These are phyloP conservation scores for Abrostola triplasia DNA, from an alignment of 2,888 invertebrate species.

Conservation along the genomic window DNA sequence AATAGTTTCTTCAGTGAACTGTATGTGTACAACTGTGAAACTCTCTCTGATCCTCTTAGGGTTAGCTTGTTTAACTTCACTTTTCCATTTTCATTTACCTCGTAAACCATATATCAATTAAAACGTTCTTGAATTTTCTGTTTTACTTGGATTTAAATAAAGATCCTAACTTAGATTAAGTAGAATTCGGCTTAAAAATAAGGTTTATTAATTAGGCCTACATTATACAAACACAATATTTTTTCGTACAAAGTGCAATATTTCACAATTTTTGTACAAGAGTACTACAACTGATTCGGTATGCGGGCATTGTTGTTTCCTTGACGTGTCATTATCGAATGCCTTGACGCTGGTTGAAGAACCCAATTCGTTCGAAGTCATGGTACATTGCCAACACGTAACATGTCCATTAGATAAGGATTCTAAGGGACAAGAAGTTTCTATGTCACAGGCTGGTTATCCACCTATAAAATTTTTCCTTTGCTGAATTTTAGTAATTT, in stretches of 20 bases:
- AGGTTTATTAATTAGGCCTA: too few relatives aligned
- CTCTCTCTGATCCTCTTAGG: background rate
- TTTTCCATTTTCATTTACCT: too few relatives aligned
- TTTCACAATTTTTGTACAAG: constrained; percentile 21
- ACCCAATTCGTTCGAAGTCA: background rate
- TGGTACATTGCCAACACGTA: constrained; percentile 8
- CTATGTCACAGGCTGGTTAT: too few relatives aligned
- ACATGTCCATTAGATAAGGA: background rate
- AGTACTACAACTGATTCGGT: constrained; percentile 14
- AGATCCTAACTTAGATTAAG: too few relatives aligned
- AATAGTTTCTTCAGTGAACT: background rate
- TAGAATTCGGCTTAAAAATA: too few relatives aligned
- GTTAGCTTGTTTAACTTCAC: too few relatives aligned
- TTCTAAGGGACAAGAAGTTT: background rate
- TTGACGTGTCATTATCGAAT: constrained; percentile 40
- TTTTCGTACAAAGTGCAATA: background rate
- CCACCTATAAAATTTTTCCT: background rate
- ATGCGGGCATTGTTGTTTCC: constrained; percentile 38
- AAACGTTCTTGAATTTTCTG: too few relatives aligned
- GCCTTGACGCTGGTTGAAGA: constrained; percentile 28
- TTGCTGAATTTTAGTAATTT: background rate
- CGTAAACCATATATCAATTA: too few relatives aligned
- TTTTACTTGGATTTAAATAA: too few relatives aligned
- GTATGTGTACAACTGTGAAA: background rate
- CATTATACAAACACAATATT: too few relatives aligned